Evolutionary conservation across 2,113 vertebrate genomes (phyloP).

Genomic region (Isurus oxyrinchus): DNA sequence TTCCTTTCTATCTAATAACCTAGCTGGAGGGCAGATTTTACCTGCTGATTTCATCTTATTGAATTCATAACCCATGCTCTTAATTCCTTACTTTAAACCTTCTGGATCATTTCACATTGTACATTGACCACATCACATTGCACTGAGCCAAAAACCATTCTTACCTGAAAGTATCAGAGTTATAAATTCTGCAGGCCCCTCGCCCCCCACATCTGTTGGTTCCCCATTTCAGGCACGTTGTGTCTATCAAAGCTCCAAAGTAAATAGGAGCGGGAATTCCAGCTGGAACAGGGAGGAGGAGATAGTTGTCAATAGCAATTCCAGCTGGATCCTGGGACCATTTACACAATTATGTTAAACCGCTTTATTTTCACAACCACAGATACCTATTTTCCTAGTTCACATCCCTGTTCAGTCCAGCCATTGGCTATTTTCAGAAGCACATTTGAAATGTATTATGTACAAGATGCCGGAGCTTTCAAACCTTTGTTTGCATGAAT

Average conservation of each 20-base stretch:
- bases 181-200: conserved; percentile 85
- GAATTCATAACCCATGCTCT: neutral
- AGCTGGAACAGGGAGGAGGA: conserved; percentile 55
- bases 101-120: neutral
- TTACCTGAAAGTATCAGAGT: conserved; percentile 80
- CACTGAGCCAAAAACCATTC: neutral
- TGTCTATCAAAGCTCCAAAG: conserved; percentile 83
- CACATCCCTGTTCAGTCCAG: too few species aligned
- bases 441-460: conserved; percentile 15
- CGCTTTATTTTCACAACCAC: neutral
- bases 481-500: neutral
- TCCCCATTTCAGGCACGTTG: conserved; percentile 84
- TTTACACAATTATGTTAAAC: neutral
- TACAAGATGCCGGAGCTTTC: neutral
- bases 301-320: neutral
- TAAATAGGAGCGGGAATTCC: conserved; percentile 90
- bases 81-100: neutral
- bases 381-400: neutral
- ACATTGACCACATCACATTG: neutral
- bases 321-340: neutral
- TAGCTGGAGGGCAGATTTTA: neutral
- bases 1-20: neutral
- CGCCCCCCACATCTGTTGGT: conserved; percentile 72
- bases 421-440: neutral
- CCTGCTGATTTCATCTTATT: neutral